Base-by-base conservation (phyloP, 2,797 vertebrate species). In the Crypturellus tataupa region DNA sequence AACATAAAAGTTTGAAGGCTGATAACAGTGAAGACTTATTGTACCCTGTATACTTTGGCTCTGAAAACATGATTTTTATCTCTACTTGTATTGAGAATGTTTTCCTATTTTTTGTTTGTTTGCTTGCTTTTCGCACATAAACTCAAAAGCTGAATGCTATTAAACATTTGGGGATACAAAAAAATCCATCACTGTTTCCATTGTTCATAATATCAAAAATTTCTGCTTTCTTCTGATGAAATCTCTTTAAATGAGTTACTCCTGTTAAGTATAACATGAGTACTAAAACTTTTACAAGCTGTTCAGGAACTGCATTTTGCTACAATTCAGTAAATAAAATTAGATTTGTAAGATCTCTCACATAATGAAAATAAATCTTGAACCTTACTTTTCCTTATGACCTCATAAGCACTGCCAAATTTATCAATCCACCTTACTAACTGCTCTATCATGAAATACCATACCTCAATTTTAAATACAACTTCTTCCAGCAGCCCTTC, bases 1-100 rank as follows among this genome's bases (percentile, higher is more conserved):
- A 92, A 87, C 63, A 4, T 69, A 89, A 90, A 89, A 80, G 19
- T 23, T 47, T 80, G 58, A 89, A 94, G 35, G 4, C 18, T 94
- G 55, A 20, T 63, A 87, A 69, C 17, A 80, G 10, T 37, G 39
- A 69, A 89, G 83, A 40, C 42, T 85, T 87, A 78, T 31, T 29
- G 13, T 35, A 87, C 21, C 47, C 44, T 85, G 24, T 59, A 51
- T 55, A 37, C 12, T 69, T 93, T 29, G 46, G 27, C 25, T 83
- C 46, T 62, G 23, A 80, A 87, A 89, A 46, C 20, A 59, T 2
- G 8, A 72, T 53, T 64, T 60, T 39, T 87, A 67, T 85, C 84
- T 83, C 5, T 65, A 46, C 71, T 87, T 92, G 15, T 53, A 31
- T 12, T 73, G 39, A 62, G 91, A 80, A 65, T 83, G 78, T 83